These are phyloP conservation scores for Coelopa pilipes DNA, from an alignment of 2,888 invertebrate genomes.

Conservation along the genomic window DNA sequence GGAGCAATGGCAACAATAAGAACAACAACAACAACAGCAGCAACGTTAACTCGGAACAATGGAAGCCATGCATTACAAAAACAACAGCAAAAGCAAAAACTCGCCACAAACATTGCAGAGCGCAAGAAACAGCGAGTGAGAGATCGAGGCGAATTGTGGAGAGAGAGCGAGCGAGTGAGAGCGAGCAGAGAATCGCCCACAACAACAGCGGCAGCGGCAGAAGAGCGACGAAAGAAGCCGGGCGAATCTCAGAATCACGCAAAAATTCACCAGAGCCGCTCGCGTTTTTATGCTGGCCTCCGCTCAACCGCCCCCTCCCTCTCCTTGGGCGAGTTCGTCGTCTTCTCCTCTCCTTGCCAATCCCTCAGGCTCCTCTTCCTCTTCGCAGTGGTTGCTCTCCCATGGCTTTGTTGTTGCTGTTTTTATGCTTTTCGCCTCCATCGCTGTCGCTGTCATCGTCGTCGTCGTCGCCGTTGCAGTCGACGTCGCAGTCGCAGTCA, in stretches of 20 bases:
- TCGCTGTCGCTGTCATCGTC: neutral
- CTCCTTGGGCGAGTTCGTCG: too few species aligned
- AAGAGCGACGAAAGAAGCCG: too few species aligned
- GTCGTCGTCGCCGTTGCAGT: neutral
- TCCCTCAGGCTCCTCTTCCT: neutral
- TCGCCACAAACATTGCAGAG: neutral
- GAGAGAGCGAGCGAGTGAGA: too few species aligned
- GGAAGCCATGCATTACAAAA: neutral
- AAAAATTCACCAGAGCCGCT: too few species aligned
- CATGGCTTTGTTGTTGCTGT: constrained; percentile 12
- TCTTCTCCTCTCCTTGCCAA: too few species aligned
- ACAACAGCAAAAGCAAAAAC: neutral
- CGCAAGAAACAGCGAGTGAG: neutral
- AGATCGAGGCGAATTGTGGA: too few species aligned
- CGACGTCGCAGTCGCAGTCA: neutral
- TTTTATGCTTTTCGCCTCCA: constrained; percentile 29
- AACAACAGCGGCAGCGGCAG: too few species aligned
- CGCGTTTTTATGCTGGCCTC: too few species aligned
- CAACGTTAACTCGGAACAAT: neutral
- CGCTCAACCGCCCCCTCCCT: too few species aligned
- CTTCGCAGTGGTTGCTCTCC: neutral
- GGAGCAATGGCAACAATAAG: too few species aligned
- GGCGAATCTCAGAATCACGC: too few species aligned
- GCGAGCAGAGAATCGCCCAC: too few species aligned
- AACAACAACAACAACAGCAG: neutral